Base-by-base conservation (phyloP, 2,888 invertebrate species). In the Ennomos erosarius region DNA sequence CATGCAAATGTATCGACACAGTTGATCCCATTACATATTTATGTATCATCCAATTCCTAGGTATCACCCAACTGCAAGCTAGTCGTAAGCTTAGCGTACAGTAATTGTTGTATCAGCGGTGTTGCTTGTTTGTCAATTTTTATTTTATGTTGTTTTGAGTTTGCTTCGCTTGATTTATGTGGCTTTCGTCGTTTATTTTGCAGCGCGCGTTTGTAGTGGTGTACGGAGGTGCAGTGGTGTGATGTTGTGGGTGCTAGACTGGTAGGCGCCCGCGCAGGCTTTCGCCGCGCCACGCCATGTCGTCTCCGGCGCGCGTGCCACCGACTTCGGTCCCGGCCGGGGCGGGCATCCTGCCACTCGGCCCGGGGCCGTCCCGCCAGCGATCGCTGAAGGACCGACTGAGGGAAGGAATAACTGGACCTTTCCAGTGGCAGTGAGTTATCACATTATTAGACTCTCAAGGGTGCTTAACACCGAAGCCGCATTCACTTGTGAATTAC, bases 351-450 rank as follows among this genome's bases (percentile, higher is more conserved):
- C 78, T 92, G 71, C 91, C 92, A 55, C 86, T 90, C 13, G 91
- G 90, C 35, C 90, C 91, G 9, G 92, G 89, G 10, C 96, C 96
- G 57, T 94, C 96, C 62, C 93, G 96, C 58, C 96, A 96, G 78
- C 94, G 96, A 64, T 96, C 96, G 52, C 93, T 96, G 74, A 95
- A 96, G 85, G 96, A 96, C 84, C 94, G 96, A 56, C 94, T 96
- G 52, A 94, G 96, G 82, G 96, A 96, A 68, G 96, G 96, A 78
- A 96, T 96, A 80, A 94, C 96, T 49, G 95, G 96, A 85, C 95
- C 95, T 76, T 95, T 96, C 83, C 94, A 95, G 77, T 96, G 96
- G 96, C 96, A 96, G 96, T 96, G 93, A 96, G 96, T 96, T 65
- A 73, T 59, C 39, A 62, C 59, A 50, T 62, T 53, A 66, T 56